Evolutionary conservation across 2,888 invertebrate species (phyloP).

Genomic region (Lucinisca nassula): DNA sequence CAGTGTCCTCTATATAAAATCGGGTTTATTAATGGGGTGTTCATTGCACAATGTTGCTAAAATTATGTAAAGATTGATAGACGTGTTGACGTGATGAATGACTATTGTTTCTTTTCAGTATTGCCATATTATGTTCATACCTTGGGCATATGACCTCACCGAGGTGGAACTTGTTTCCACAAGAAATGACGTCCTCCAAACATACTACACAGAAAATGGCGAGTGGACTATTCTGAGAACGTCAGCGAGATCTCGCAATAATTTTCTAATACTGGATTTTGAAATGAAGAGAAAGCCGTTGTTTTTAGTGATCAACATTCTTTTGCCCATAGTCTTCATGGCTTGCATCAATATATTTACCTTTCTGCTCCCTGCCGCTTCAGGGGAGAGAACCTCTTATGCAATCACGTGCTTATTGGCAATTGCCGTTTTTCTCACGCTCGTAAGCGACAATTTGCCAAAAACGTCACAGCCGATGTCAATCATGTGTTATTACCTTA

Average conservation of each 20-base stretch:
- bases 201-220: background rate
- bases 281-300: background rate
- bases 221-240: background rate
- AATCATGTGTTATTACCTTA: background rate
- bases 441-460: background rate
- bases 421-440: background rate
- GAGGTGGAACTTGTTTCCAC: background rate
- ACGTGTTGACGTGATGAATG: too few species aligned
- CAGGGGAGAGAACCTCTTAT: background rate
- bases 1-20: too few species aligned
- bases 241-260: background rate
- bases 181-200: background rate
- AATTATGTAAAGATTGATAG: too few species aligned
- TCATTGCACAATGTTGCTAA: too few species aligned
- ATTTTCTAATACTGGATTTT: background rate
- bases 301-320: background rate
- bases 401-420: background rate
- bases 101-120: background rate
- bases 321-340: conserved; percentile 5
- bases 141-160: conserved; percentile 37
- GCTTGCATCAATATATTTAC: background rate
- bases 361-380: background rate
- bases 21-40: too few species aligned
- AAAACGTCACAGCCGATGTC: conserved; percentile 15
- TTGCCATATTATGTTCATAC: conserved; percentile 43